Conservation (phyloP, 35 echinoderm and acorn worm species). For the Lytechinus variegatus region DNA sequence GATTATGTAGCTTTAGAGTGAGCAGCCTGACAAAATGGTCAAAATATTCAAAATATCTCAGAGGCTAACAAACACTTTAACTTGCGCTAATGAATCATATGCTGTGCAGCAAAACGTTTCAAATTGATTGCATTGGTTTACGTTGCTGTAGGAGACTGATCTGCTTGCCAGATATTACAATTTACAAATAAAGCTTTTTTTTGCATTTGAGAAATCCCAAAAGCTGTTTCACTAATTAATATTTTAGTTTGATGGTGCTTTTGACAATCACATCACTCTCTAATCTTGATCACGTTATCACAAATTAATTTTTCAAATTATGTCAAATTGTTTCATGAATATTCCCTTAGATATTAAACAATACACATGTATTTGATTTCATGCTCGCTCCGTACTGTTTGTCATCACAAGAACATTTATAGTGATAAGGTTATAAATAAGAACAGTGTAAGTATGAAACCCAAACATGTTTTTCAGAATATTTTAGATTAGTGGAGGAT, state of each 20-base stretch:
- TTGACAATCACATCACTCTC: too few species aligned
- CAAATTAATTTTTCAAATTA: too few species aligned
- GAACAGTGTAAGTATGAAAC: too few species aligned
- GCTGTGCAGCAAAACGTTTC: background rate
- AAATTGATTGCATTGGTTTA: slow-evolving; percentile 6
- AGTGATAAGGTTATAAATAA: too few species aligned
- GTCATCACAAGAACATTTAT: too few species aligned
- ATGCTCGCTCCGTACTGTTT: too few species aligned
- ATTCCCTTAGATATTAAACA: too few species aligned
- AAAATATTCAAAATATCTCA: slow-evolving; percentile 14
- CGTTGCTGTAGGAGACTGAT: background rate
- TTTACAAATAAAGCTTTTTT: background rate
- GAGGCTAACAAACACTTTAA: background rate
- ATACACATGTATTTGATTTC: too few species aligned
- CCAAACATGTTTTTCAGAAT: too few species aligned
- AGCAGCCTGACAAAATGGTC: background rate
- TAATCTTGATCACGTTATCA: too few species aligned
- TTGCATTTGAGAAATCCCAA: background rate
- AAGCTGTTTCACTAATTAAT: background rate
- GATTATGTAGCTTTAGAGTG: background rate
- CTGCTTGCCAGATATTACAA: background rate
- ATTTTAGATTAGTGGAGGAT: too few species aligned
- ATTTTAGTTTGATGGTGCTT: background rate
- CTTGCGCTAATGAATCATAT: background rate
- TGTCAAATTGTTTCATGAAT: too few species aligned